Percentiles rank a stretch among this genome's conserved stretches.
These are phyloP conservation scores for Eilema sororculum DNA, from an alignment of 2,888 invertebrate genomes.

Conservation along the genomic window DNA sequence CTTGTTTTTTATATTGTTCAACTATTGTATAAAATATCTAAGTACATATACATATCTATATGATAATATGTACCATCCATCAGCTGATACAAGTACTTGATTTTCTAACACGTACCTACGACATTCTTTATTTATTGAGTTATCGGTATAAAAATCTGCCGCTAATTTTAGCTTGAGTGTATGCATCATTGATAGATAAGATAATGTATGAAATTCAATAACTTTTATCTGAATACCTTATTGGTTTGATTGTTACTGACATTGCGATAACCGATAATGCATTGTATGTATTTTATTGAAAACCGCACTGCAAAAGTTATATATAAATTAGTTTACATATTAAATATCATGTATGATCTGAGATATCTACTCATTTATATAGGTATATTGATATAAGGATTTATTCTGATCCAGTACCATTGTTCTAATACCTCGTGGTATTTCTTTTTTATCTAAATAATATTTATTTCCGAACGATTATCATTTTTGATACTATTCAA, in stretches of 20 bases:
- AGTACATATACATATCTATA: too few species aligned
- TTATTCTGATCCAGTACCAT: too few species aligned
- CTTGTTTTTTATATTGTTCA: neutral
- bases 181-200: slow-evolving; percentile 37
- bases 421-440: too few species aligned
- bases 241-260: slow-evolving; percentile 49
- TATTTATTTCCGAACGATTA: too few species aligned
- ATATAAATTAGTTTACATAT: too few species aligned
- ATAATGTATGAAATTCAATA: slow-evolving; percentile 59
- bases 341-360: too few species aligned
- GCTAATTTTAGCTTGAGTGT: slow-evolving; percentile 39
- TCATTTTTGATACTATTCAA: too few species aligned
- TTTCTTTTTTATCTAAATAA: too few species aligned
- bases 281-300: neutral
- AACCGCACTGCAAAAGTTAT: too few species aligned
- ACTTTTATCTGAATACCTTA: slow-evolving; percentile 52
- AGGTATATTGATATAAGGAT: too few species aligned
- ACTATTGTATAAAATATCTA: neutral
- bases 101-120: neutral
- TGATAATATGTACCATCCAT: too few species aligned
- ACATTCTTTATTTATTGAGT: slow-evolving; percentile 26
- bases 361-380: too few species aligned
- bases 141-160: slow-evolving; percentile 22
- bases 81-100: neutral
- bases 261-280: slow-evolving; percentile 27